Base-by-base conservation (phyloP, 2,113 vertebrate genomes). In the Cardinalis cardinalis region DNA sequence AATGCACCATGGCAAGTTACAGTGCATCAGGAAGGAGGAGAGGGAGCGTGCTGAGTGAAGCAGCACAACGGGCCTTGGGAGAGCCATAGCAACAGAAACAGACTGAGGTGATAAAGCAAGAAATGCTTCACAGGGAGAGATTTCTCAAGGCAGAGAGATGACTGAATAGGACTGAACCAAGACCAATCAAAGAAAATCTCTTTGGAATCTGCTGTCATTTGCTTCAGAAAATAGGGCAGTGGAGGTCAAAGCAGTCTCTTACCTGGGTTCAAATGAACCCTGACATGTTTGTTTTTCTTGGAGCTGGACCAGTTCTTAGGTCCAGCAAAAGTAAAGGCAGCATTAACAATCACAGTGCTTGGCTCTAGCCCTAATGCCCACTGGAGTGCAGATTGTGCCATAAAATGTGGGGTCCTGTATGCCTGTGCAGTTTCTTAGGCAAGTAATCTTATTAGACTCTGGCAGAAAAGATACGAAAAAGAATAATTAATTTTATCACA, bases 21-120 rank as follows among this genome's bases (percentile, higher is more conserved):
- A 24, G 53, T 72, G 53, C 26, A 32, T 16, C 28, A 66, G 36
- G 53, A 85, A 61, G 4, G 17, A 90, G 44, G 19, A 61, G 18
- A 32, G 26, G 69, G 71, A 90, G 12, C 0, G 0, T 1, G 2
- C 18, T 48, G 78, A 44, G 51, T 8, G 9, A 66, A 64, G 58
- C 4, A 1, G n/a, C 38, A 24, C 46, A 76, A 28, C 0, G 0
- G 18, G 34, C 3, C 0, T 21, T 34, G 26, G 43, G 38, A 84
- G 55, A 85, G 52, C 70, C 64, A 65, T 53, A 60, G 79, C 85
- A 82, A 80, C 63, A 89, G 53, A 38, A 85, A 52, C n/a, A 66
- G 55, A 32, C 5, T 66, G 68, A 82, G n/a, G 48, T 5, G 31
- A 53, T 56, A 51, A 70, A 87, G 72, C 34, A 94, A 87, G 64